These are phyloP conservation scores for Tetheella fluctuosa DNA, from an alignment of 2,888 invertebrate species.

Conservation along the genomic window DNA sequence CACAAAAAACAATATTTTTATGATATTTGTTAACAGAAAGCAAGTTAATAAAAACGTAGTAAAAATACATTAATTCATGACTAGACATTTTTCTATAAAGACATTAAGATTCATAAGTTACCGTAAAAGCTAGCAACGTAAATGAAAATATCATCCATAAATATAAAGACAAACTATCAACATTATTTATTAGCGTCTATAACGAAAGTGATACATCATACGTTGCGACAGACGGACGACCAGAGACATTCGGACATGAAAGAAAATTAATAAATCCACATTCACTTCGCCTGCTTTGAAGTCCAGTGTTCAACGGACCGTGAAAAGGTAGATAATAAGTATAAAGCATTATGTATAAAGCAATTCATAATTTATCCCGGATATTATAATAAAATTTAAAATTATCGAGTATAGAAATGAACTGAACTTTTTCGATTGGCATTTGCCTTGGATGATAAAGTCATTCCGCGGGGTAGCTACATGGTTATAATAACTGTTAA, in stretches of 20 bases:
- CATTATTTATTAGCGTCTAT: conserved; percentile 10
- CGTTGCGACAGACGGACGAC: not conserved
- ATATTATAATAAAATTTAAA: not conserved
- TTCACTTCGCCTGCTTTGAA: conserved; percentile 21
- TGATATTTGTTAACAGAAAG: too few species aligned
- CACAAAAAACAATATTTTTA: too few species aligned
- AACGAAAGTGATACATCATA: conserved; percentile 8
- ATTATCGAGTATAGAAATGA: too few species aligned
- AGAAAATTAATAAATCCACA: conserved; percentile 23
- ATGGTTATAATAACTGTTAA: too few species aligned
- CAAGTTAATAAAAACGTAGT: too few species aligned
- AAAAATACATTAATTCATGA: too few species aligned
- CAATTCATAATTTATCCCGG: not conserved
- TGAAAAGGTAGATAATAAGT: conserved; percentile 14
- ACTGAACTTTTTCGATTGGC: too few species aligned
- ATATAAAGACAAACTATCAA: conserved; percentile 8
- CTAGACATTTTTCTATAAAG: not conserved
- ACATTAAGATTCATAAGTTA: not conserved
- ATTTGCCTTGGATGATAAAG: too few species aligned
- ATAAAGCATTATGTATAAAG: not conserved
- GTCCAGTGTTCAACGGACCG: conserved; percentile 19
- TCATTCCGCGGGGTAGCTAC: too few species aligned
- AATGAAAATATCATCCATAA: conserved; percentile 11
- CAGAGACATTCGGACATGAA: conserved; percentile 17
- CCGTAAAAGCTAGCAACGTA: not conserved